Evolutionary conservation across 1,140 invertebrate genomes (phyloP).

Genomic region (Heliconius himera): DNA sequence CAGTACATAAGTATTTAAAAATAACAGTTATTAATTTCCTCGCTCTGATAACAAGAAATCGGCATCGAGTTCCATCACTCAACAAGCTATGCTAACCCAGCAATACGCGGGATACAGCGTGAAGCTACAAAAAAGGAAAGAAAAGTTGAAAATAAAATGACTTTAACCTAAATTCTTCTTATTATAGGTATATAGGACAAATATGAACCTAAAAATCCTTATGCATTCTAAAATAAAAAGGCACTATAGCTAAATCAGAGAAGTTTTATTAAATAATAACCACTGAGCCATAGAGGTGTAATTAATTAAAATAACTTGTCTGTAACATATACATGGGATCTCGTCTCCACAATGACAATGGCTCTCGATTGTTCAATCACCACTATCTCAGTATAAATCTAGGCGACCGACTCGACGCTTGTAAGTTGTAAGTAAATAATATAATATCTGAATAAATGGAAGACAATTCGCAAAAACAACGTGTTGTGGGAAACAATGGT

Average conservation of each 20-base stretch:
- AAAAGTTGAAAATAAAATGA: too few species aligned
- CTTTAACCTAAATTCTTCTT: too few species aligned
- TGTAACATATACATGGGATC: constrained; percentile 6
- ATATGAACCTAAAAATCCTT: not conserved
- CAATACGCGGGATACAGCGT: not conserved
- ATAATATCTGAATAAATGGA: constrained; percentile 15
- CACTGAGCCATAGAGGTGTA: not conserved
- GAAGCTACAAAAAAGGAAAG: not conserved
- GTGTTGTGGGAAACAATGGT: constrained; percentile 21
- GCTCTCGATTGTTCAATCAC: constrained; percentile 14
- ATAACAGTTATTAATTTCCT: not conserved
- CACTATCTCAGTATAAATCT: constrained; percentile 27
- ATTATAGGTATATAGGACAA: not conserved
- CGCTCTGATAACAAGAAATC: not conserved
- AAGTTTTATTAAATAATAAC: not conserved
- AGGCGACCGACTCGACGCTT: not conserved
- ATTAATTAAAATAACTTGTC: constrained; percentile 11
- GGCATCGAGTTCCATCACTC: not conserved
- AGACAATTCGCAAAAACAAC: constrained; percentile 27
- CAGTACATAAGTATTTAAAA: not conserved
- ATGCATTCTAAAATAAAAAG: not conserved
- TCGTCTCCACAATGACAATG: constrained; percentile 10
- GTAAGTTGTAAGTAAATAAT: constrained; percentile 24
- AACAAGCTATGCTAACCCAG: not conserved
- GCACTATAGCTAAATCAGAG: too few species aligned